phyloP scores from a whole-genome alignment of 2,888 invertebrate species.

The Rhamphomyia laevipes region DNA sequence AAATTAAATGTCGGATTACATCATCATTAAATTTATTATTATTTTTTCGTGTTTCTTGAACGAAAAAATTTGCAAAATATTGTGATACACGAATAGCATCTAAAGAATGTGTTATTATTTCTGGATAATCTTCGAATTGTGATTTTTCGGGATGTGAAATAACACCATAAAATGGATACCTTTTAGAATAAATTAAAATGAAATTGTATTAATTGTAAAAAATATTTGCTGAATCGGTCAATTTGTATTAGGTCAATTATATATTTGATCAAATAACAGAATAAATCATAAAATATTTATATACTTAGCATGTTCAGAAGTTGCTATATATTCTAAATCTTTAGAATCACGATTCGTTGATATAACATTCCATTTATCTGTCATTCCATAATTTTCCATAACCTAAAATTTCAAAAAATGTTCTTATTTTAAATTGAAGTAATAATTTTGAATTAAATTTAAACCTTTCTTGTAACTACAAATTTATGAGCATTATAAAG shows the following conservation, averaged over 20 bases:
- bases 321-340: slow-evolving; percentile 59
- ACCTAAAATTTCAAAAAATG: too few species aligned
- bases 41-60: slow-evolving; percentile 61
- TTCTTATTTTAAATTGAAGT: too few species aligned
- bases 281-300: slow-evolving; percentile 37
- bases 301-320: slow-evolving; percentile 55
- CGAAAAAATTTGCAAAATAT: slow-evolving; percentile 75
- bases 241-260: too few species aligned
- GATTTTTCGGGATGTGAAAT: slow-evolving; percentile 92
- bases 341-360: slow-evolving; percentile 50
- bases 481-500: too few species aligned
- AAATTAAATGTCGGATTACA: slow-evolving; percentile 50
- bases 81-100: slow-evolving; percentile 54
- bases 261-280: too few species aligned
- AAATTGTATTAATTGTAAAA: neutral
- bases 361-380: too few species aligned
- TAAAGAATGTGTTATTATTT: slow-evolving; percentile 45
- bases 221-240: too few species aligned
- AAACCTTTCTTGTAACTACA: too few species aligned
- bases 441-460: too few species aligned
- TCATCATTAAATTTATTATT: slow-evolving; percentile 43
- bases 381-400: too few species aligned
- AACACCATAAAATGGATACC: slow-evolving; percentile 72
- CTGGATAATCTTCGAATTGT: too few species aligned
- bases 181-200: slow-evolving; percentile 22